Evolutionary conservation across 2,113 vertebrate genomes (phyloP), one percentile per base, ranked within the genome.

Genomic region (Melanocharis versteri): DNA sequence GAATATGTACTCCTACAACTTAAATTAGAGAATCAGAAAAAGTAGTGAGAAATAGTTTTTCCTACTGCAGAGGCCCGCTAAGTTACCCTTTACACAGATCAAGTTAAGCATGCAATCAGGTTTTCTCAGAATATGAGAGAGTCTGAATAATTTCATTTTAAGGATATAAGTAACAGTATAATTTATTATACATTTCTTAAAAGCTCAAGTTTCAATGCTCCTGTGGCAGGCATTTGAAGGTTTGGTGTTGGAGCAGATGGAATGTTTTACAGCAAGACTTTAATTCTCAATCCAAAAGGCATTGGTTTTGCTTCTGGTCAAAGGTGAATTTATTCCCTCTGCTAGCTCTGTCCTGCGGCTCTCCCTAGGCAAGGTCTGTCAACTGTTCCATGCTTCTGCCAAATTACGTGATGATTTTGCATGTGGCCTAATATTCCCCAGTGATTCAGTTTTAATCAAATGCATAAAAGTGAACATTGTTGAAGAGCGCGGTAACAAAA

Each of bases 291-390:
- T 89, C 93, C 93, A 96, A 97, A 78, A 97, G 72, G 56, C 91
- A 94, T 82, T 5, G 20, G 75, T 96, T 92, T 89, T 94, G 77
- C 88, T 96, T 87, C 85, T 95, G 92, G 96, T 96, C 94, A 97
- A 96, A 96, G 90, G 95, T 96, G 96, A 96, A 93, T 81, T 90
- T 97, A 92, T 95, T 97, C 97, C 95, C 93, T 89, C 90, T 94
- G 95, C 84, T 96, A 72, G 91, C 72, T 94, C 91, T 95, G 80
- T 97, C 95, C 94, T 7, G 37, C 86, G 95, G 94, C 93, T 94
- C 92, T 97, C 90, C 80, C 81, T 82, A 90, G 96, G 94, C 93
- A 93, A 61, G 57, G 15, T 91, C 90, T 96, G 95, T 97, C 96
- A 96, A 83, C 81, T 96, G 71, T 51, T 82, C 87, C 93, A 61